These are phyloP conservation scores for Habropoda laboriosa DNA, from an alignment of 1,140 invertebrate genomes.

Conservation along the genomic window DNA sequence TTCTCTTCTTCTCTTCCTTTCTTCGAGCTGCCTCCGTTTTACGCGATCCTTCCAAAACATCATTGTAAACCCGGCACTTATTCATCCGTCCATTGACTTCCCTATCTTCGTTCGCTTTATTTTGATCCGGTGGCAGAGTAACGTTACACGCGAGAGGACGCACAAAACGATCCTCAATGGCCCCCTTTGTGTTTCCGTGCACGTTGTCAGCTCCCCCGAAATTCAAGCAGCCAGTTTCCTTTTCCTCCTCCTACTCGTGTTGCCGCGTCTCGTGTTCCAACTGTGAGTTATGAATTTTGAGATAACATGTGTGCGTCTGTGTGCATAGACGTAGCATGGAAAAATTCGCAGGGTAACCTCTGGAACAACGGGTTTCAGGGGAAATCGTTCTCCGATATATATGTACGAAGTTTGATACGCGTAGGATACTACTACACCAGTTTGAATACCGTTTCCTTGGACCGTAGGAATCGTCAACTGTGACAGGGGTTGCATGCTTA, in stretches of 20 bases:
- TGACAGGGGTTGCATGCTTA: constrained; percentile 25
- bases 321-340: constrained; percentile 3
- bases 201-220: neutral
- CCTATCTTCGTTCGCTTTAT: neutral
- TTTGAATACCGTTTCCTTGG: constrained; percentile 35
- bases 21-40: neutral
- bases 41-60: constrained; percentile 17
- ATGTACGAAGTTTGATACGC: too few relatives aligned
- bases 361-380: too few relatives aligned
- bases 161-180: too few relatives aligned
- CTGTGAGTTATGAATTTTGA: too few relatives aligned
- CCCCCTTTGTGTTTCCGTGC: neutral
- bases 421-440: neutral
- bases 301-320: constrained; percentile 28
- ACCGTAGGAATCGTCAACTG: constrained; percentile 11
- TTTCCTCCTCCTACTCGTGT: too few relatives aligned
- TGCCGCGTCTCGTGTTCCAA: too few relatives aligned
- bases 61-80: neutral
- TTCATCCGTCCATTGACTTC: constrained; percentile 1
- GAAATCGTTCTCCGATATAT: constrained; percentile 49
- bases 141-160: neutral
- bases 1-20: neutral
- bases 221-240: constrained; percentile 8
- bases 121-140: neutral
- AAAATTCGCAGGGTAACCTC: too few relatives aligned